Evolutionary conservation across 2,888 invertebrate species (phyloP).

Genomic region (Mantis religiosa): DNA sequence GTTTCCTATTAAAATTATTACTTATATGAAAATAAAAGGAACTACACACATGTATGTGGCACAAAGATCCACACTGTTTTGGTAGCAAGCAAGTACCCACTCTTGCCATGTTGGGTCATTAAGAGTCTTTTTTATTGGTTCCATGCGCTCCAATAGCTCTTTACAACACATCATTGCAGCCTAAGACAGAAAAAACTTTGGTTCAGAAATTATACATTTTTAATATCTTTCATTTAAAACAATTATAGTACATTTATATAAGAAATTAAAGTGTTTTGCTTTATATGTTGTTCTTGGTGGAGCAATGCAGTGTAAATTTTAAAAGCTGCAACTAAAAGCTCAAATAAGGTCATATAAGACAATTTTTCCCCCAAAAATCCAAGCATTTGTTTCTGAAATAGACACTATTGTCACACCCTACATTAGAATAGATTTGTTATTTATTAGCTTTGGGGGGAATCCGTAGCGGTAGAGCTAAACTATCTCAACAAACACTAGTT

Average conservation of each 20-base stretch:
- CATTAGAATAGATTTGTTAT: too few relatives aligned
- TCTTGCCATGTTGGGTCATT: conserved; percentile 33
- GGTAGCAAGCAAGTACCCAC: conserved; percentile 52
- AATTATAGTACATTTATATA: background rate
- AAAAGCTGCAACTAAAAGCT: too few relatives aligned
- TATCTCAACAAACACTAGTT: too few relatives aligned
- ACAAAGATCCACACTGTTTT: conserved; percentile 55
- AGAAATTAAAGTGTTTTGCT: too few relatives aligned
- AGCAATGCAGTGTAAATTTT: background rate
- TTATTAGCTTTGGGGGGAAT: too few relatives aligned
- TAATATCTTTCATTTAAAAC: background rate
- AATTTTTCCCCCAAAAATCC: too few relatives aligned
- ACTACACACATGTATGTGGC: conserved; percentile 54
- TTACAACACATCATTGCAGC: conserved; percentile 34
- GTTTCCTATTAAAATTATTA: too few relatives aligned
- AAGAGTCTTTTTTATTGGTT: conserved; percentile 31
- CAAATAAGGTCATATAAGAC: too few relatives aligned
- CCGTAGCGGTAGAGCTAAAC: too few relatives aligned
- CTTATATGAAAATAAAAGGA: background rate
- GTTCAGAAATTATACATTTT: background rate
- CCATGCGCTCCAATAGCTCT: conserved; percentile 31
- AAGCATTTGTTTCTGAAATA: too few relatives aligned
- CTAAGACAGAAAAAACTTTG: conserved; percentile 26
- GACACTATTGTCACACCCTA: too few relatives aligned
- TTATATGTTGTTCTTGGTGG: background rate